Percentiles rank a stretch among this genome's conserved stretches.
These are phyloP conservation scores for Leucopternis melanops DNA, from an alignment of 2,113 vertebrate genomes.

Conservation along the genomic window DNA sequence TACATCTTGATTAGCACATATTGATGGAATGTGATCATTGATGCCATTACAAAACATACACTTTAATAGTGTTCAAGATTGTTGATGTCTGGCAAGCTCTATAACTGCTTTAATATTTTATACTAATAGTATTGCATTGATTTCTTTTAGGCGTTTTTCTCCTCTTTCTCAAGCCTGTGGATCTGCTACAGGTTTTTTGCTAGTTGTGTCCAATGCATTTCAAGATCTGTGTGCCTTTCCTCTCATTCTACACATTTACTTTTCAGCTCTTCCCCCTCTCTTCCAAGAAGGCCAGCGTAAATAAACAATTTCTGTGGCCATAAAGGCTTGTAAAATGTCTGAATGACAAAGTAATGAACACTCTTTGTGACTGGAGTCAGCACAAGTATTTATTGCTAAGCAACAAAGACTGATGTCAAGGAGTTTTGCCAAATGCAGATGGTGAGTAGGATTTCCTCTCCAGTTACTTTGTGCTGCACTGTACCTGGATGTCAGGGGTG, in stretches of 20 bases:
- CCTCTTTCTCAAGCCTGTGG: not conserved
- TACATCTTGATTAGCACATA: not conserved
- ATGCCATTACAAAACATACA: not conserved
- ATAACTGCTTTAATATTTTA: not conserved
- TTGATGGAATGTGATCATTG: not conserved
- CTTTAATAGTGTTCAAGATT: not conserved
- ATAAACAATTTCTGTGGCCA: not conserved
- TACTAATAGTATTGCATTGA: not conserved
- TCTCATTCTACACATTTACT: not conserved
- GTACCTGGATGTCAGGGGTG: no score
- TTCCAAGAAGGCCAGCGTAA: not conserved
- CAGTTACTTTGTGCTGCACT: no score
- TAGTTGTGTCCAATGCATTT: not conserved
- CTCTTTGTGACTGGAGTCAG: slow-evolving; percentile 50
- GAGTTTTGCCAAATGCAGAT: slow-evolving; percentile 72
- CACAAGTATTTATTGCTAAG: slow-evolving; percentile 71
- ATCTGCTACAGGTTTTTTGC: not conserved
- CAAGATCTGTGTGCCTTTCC: not conserved
- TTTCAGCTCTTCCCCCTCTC: not conserved
- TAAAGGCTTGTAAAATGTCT: slow-evolving; percentile 55
- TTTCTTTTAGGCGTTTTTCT: not conserved
- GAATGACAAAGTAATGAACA: slow-evolving; percentile 68
- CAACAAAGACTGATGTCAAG: slow-evolving; percentile 68
- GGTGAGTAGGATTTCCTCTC: no score
- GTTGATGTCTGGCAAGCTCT: not conserved